Percentiles rank a stretch among this genome's conserved stretches.
These are phyloP conservation scores for Pegoplata infirma DNA, from an alignment of 2,888 invertebrate species.

Conservation along the genomic window DNA sequence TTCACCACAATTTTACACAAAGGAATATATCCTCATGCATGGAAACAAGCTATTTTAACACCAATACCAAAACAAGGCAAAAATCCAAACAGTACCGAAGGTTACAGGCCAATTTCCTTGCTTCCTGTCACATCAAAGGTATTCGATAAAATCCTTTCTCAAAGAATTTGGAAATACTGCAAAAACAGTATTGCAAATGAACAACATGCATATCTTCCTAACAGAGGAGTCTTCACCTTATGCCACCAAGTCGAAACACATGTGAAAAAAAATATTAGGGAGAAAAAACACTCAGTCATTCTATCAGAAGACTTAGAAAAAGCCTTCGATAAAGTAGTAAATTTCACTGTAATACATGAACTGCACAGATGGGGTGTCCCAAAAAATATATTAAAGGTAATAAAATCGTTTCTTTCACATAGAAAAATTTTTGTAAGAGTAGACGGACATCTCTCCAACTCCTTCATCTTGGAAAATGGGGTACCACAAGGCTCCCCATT, in stretches of 20 bases:
- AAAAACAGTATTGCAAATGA: too few species aligned
- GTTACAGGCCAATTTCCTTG: not conserved
- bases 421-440: slow-evolving; percentile 24
- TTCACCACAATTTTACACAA: not conserved
- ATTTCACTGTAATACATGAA: slow-evolving; percentile 7
- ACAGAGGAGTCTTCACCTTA: slow-evolving; percentile 4
- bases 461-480: not conserved
- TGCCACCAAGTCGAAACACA: slow-evolving; percentile 19
- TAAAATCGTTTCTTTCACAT: slow-evolving; percentile 17
- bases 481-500: slow-evolving; percentile 16
- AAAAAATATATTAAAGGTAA: not conserved
- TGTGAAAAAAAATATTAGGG: slow-evolving; percentile 1
- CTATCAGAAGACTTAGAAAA: slow-evolving; percentile 37
- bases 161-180: not conserved
- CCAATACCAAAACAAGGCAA: slow-evolving; percentile 18
- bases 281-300: slow-evolving; percentile 9
- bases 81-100: not conserved
- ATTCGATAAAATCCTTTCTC: too few species aligned
- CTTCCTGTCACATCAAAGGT: too few species aligned
- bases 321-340: slow-evolving; percentile 21
- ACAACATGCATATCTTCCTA: too few species aligned
- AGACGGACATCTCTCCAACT: not conserved
- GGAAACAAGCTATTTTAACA: slow-evolving; percentile 1
- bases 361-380: slow-evolving; percentile 19
- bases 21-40: slow-evolving; percentile 25